These are phyloP conservation scores for Leptinotarsa defecta DNA, from an alignment of 1,140 invertebrate genomes.

Conservation along the genomic window DNA sequence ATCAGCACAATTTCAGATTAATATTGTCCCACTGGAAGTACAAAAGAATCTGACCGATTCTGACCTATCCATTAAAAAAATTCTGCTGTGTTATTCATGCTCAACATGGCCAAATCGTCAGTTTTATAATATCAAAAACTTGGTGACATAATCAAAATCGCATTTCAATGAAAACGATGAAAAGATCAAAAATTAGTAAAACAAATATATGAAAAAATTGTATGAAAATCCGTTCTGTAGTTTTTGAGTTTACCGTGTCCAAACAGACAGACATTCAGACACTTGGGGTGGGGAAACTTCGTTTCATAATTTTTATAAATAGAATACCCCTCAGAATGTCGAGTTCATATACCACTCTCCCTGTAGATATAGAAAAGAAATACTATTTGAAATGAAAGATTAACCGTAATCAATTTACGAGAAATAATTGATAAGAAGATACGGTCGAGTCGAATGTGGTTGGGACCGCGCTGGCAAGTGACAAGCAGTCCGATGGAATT, in stretches of 20 bases:
- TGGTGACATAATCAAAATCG: constrained; percentile 15
- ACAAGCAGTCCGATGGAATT: constrained; percentile 46
- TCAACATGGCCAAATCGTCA: neutral
- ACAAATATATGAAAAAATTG: constrained; percentile 37
- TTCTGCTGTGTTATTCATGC: neutral
- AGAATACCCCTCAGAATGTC: too few species aligned
- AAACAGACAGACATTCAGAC: too few species aligned
- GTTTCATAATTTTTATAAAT: too few species aligned
- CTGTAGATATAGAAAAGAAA: too few species aligned
- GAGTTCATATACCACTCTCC: too few species aligned
- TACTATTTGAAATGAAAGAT: constrained; percentile 10
- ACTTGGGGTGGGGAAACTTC: too few species aligned
- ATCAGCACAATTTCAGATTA: too few species aligned
- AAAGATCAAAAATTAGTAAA: constrained; percentile 39
- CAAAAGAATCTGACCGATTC: too few species aligned
- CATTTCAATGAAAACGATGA: constrained; percentile 37
- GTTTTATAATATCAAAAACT: constrained; percentile 8
- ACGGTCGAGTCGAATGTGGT: constrained; percentile 9
- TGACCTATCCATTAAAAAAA: neutral
- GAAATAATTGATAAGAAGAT: constrained; percentile 27
- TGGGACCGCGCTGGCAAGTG: constrained; percentile 28
- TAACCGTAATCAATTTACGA: constrained; percentile 15
- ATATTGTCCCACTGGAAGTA: too few species aligned
- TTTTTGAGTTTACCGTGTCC: too few species aligned
- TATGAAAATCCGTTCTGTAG: too few species aligned